Conservation (phyloP, 2,888 invertebrate genomes). For the Amphipyra tragopoginis region DNA sequence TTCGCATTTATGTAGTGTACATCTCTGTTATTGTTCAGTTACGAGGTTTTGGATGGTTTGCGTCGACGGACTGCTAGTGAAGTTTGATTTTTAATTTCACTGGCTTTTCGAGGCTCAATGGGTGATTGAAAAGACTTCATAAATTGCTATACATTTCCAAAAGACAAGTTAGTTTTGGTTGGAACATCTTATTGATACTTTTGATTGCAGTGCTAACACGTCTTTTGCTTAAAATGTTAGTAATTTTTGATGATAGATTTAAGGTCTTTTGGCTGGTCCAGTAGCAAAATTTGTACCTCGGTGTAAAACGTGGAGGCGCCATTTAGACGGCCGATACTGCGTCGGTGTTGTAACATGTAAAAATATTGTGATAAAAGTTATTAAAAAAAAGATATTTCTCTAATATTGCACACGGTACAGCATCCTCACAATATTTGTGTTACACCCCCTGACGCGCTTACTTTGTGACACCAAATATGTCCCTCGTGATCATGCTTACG, state of each 20-base stretch:
- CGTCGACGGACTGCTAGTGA: conserved; percentile 21
- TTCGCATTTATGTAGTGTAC: conserved; percentile 59
- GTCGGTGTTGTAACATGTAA: conserved; percentile 65
- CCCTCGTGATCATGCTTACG: conserved; percentile 70
- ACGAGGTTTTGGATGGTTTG: conserved; percentile 40
- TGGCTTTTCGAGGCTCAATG: conserved; percentile 39
- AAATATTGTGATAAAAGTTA: conserved; percentile 63
- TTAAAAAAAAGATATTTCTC: conserved; percentile 45
- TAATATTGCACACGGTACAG: conserved; percentile 47
- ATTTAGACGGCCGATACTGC: conserved; percentile 55
- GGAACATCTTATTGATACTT: conserved; percentile 34
- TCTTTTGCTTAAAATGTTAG: conserved; percentile 45
- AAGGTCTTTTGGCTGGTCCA: conserved; percentile 72
- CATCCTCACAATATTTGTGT: conserved; percentile 63
- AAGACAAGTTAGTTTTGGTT: conserved; percentile 42
- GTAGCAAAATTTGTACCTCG: conserved; percentile 61
- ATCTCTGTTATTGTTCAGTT: conserved; percentile 52
- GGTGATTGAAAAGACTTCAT: conserved; percentile 46
- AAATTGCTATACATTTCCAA: conserved; percentile 49
- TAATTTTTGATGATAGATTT: conserved; percentile 63
- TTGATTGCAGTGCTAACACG: conserved; percentile 34
- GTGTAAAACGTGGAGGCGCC: conserved; percentile 60
- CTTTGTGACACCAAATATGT: conserved; percentile 58
- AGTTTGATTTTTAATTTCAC: conserved; percentile 16
- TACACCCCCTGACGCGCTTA: conserved; percentile 62